A percentile compares a stretch with the other conserved stretches of the same genome.
phyloP scores from a whole-genome alignment of 2,797 vertebrate genomes.

The Chromis chromis region DNA sequence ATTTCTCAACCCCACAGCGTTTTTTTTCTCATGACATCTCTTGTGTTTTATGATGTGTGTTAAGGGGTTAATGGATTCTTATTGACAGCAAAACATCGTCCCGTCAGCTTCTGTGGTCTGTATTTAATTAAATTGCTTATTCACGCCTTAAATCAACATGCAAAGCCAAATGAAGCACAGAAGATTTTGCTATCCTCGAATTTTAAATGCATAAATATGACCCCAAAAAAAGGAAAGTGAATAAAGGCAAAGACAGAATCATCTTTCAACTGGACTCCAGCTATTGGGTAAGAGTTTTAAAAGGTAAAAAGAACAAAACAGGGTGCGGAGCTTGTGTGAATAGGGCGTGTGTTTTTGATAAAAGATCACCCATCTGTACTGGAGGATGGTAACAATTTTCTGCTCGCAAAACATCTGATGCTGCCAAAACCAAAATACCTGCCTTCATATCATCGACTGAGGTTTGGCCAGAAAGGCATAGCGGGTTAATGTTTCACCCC shows the following conservation, averaged over 20 bases:
- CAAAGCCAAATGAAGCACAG: background rate
- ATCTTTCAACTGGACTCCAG: slow-evolving; percentile 2
- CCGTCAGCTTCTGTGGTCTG: background rate
- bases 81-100: slow-evolving; percentile 7
- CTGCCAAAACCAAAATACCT: slow-evolving; percentile 71
- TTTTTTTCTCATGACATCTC: background rate
- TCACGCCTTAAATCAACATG: background rate
- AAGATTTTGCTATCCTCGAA: background rate
- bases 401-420: slow-evolving; percentile 51
- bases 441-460: slow-evolving; percentile 41
- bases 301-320: slow-evolving; percentile 1
- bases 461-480: slow-evolving; percentile 38
- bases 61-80: background rate
- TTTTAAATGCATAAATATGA: background rate
- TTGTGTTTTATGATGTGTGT: background rate
- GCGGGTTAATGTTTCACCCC: slow-evolving; percentile 7
- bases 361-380: slow-evolving; percentile 50
- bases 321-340: slow-evolving; percentile 15
- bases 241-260: background rate
- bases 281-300: slow-evolving; percentile 16
- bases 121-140: slow-evolving; percentile 19
- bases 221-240: background rate
- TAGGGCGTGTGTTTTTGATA: slow-evolving; percentile 44
- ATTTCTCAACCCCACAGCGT: background rate
- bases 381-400: slow-evolving; percentile 63